Base-by-base conservation (phyloP, 2,888 invertebrate species). In the Antheraea assamensis region DNA sequence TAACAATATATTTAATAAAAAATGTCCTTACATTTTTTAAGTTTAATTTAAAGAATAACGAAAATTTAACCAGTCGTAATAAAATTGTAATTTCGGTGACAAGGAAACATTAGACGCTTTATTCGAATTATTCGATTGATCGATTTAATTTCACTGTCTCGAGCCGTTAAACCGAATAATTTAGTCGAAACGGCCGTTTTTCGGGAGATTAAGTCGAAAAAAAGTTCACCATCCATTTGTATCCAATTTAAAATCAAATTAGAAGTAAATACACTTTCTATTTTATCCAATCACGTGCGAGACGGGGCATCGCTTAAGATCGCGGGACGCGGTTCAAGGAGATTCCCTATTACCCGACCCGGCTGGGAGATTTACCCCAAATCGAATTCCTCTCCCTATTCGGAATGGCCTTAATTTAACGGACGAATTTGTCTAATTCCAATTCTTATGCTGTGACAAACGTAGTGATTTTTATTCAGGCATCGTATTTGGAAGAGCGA, bases 341-440 rank as follows among this genome's bases (percentile, higher is more conserved):
- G 86, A 88, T 87, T 85, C 85, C 84, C 88, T 83, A 86, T 88
- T 91, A 89, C 86, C 86, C 87, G 83, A 81, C 83, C 80, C 83
- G 86, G 84, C 83, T 82, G 86, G 87, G 87, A 91, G 91, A 92
- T 93, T 92, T 92, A 87, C 88, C 91, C 90, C 86, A 92, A 93
- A 92, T 93, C 93, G 92, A 93, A 93, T 92, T 89, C 88, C 86
- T 83, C 85, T 87, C 87, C 84, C 84, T 81, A 86, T 87, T 88
- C 87, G 87, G 85, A 92, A 92, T 90, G 86, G 90, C 90, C 90
- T 91, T 93, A 94, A 94, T 94, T 94, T 93, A 93, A 94, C 92
- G 91, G 91, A 89, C 91, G 92, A 93, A 93, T 93, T 93, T 93
- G 92, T 93, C 90, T 93, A 93, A 94, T 94, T 93, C 93, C 92